These are phyloP conservation scores for Petrocephalus microphthalmus DNA, from an alignment of 2,113 vertebrate genomes.

Conservation along the genomic window DNA sequence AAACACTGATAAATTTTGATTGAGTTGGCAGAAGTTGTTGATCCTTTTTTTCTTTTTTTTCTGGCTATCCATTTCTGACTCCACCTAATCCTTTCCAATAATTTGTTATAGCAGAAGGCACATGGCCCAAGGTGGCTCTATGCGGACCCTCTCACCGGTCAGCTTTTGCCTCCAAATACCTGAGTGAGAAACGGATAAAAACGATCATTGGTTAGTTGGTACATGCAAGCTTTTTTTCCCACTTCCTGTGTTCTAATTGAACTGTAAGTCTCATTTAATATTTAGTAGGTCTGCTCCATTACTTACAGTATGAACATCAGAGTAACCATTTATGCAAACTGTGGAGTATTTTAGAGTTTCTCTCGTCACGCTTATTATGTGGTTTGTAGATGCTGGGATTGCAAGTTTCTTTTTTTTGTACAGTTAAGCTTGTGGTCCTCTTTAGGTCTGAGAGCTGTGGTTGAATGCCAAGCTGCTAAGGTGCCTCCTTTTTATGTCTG, in stretches of 20 bases:
- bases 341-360: not conserved
- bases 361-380: not conserved
- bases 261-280: not conserved
- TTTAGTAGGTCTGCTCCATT: not conserved
- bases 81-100: not conserved
- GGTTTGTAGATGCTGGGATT: not conserved
- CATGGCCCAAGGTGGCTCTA: not conserved
- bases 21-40: not conserved
- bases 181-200: not conserved
- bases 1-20: not conserved
- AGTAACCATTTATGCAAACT: not conserved
- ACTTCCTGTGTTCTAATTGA: not conserved
- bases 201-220: not conserved
- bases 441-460: constrained; percentile 11
- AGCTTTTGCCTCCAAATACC: not conserved
- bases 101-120: not conserved
- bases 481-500: not conserved
- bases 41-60: not conserved
- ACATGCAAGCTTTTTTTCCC: not conserved
- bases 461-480: not conserved
- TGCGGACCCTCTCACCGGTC: not conserved
- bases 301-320: not conserved
- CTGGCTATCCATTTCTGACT: not conserved
- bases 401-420: not conserved
- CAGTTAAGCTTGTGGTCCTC: not conserved